Percentiles rank a stretch among this genome's conserved stretches.
phyloP scores from a whole-genome alignment of 1,140 invertebrate genomes.

The Sarcophaga peregrina region DNA sequence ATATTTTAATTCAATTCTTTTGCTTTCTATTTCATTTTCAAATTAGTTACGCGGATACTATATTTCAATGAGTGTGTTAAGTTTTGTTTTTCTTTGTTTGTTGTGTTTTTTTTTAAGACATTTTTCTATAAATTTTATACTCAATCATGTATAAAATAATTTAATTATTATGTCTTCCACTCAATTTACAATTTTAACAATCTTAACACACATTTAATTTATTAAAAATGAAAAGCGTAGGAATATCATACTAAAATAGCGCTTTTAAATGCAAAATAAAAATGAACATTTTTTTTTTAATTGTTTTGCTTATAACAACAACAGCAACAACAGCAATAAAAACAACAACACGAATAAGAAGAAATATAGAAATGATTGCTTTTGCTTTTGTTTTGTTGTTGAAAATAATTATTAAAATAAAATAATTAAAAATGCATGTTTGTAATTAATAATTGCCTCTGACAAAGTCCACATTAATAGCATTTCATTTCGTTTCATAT shows the following conservation, averaged over 20 bases:
- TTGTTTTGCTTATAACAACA: background rate
- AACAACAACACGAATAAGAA: background rate
- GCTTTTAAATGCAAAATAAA: too few relatives aligned
- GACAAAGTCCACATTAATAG: conserved; percentile 23
- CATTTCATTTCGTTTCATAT: background rate
- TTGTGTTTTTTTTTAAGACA: too few relatives aligned
- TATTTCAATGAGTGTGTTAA: too few relatives aligned
- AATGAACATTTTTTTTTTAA: background rate
- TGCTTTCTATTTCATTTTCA: too few relatives aligned
- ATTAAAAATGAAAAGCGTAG: background rate
- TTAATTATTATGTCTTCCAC: conserved; percentile 25
- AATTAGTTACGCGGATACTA: too few relatives aligned
- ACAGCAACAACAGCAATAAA: background rate
- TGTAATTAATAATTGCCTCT: conserved; percentile 26
- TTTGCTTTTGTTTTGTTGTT: too few relatives aligned
- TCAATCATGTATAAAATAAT: conserved; percentile 6
- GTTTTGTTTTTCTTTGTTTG: too few relatives aligned
- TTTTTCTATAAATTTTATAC: conserved; percentile 13
- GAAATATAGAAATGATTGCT: too few relatives aligned
- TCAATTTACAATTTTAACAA: conserved; percentile 24
- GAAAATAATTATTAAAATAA: conserved; percentile 8
- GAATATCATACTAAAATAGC: too few relatives aligned
- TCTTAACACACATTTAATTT: conserved; percentile 12
- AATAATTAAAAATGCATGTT: conserved; percentile 25
- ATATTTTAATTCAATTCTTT: too few relatives aligned